These are phyloP conservation scores for Ommatoiulus sabulosus DNA, from an alignment of 2,888 invertebrate genomes.

Conservation along the genomic window DNA sequence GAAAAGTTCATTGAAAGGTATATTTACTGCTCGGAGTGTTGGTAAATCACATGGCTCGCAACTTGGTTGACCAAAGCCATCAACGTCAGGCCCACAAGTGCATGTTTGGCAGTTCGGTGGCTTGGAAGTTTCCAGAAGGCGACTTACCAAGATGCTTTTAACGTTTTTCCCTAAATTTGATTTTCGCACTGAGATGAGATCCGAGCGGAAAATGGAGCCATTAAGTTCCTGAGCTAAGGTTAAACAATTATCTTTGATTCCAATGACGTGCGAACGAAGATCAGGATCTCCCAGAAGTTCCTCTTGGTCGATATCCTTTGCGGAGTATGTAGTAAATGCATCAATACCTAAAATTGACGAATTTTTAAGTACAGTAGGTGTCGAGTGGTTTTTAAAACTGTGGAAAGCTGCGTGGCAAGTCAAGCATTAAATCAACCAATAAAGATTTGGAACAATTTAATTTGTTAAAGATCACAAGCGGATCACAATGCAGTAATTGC, in stretches of 20 bases:
- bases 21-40: constrained; percentile 20
- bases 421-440: too few relatives aligned
- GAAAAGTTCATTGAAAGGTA: not conserved
- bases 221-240: constrained; percentile 76
- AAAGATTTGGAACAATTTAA: too few relatives aligned
- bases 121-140: constrained; percentile 65
- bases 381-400: too few relatives aligned
- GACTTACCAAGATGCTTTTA: constrained; percentile 56
- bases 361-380: too few relatives aligned
- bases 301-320: constrained; percentile 59
- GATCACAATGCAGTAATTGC: too few relatives aligned
- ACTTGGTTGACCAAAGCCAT: constrained; percentile 66
- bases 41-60: constrained; percentile 67
- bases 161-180: constrained; percentile 55
- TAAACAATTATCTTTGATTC: constrained; percentile 75
- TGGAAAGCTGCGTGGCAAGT: too few relatives aligned
- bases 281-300: constrained; percentile 60
- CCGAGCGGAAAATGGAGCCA: constrained; percentile 76
- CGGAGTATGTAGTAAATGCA: constrained; percentile 60
- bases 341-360: constrained; percentile 59
- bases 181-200: constrained; percentile 61
- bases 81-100: constrained; percentile 67
- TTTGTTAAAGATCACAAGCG: too few relatives aligned
- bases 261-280: constrained; percentile 51
- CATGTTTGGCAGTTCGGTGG: constrained; percentile 69